Evolutionary conservation across 2,113 vertebrate species (phyloP).

Genomic region (Myanophis thanlyinensis): DNA sequence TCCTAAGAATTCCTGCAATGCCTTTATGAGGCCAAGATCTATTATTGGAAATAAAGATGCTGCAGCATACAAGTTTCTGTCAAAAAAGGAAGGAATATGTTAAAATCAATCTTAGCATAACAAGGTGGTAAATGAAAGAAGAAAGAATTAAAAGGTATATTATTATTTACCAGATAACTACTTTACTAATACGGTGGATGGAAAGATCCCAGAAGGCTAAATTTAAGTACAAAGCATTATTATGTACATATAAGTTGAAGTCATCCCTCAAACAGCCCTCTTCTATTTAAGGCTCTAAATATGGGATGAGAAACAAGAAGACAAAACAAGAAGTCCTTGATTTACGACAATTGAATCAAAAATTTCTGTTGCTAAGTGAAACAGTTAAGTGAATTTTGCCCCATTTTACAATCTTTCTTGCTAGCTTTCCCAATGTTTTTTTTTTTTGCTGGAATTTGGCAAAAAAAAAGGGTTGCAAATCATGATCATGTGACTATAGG

Average conservation of each 20-base stretch:
- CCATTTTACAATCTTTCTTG: not conserved
- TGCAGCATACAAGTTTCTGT: not conserved
- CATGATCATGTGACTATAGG: not conserved
- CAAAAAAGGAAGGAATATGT: not conserved
- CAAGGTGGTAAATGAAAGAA: not conserved
- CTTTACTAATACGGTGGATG: not conserved
- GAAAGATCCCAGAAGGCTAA: not conserved
- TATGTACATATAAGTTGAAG: not conserved
- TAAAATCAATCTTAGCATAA: not conserved
- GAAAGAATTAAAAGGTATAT: not conserved
- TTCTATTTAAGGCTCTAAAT: not conserved
- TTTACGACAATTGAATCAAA: not conserved
- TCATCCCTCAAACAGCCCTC: not conserved
- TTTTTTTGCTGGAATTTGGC: not conserved
- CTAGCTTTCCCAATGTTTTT: not conserved
- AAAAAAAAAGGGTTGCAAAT: not conserved
- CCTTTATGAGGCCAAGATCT: not conserved
- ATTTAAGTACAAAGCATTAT: not conserved
- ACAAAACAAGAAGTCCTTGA: not conserved
- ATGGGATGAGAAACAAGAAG: not conserved
- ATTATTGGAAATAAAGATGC: not conserved
- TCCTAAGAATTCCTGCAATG: not conserved
- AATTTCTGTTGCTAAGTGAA: not conserved
- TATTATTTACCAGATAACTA: not conserved
- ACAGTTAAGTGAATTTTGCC: not conserved